Percentiles rank a stretch among this genome's conserved stretches.
These are phyloP conservation scores for Alouatta palliata DNA, from an alignment of 2,113 vertebrate species.

Conservation along the genomic window DNA sequence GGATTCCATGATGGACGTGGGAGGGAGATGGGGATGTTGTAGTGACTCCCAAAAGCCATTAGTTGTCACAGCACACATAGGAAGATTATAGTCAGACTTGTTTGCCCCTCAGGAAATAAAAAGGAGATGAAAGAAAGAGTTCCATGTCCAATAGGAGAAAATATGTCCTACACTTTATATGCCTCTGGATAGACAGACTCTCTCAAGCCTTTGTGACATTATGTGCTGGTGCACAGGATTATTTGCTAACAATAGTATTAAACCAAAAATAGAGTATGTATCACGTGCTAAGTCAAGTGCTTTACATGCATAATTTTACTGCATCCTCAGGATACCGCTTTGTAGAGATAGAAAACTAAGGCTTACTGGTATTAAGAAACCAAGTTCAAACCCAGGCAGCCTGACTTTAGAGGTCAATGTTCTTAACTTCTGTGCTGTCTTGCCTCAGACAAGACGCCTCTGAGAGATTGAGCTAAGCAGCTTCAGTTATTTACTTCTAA, in stretches of 20 bases:
- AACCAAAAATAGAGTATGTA: not conserved
- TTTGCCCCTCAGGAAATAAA: conserved; percentile 3
- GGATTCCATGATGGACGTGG: not conserved
- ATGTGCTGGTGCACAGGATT: not conserved
- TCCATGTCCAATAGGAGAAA: not conserved
- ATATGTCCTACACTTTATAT: not conserved
- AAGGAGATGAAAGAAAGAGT: not conserved
- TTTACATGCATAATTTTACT: not conserved
- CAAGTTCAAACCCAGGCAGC: not conserved
- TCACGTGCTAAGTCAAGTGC: not conserved
- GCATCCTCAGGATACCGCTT: not conserved
- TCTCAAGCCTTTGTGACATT: not conserved
- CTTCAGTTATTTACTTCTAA: not conserved
- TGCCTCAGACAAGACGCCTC: not conserved
- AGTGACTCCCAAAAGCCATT: not conserved
- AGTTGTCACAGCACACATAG: not conserved
- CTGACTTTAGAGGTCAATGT: not conserved
- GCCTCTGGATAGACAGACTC: not conserved
- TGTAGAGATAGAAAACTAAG: not conserved
- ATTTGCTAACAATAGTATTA: not conserved
- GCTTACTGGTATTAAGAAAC: not conserved
- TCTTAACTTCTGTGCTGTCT: not conserved
- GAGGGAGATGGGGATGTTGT: not conserved
- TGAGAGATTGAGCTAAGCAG: not conserved
- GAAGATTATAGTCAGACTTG: not conserved